Evolutionary conservation across 2,113 vertebrate genomes (phyloP).

Genomic region (Desmodus rotundus): DNA sequence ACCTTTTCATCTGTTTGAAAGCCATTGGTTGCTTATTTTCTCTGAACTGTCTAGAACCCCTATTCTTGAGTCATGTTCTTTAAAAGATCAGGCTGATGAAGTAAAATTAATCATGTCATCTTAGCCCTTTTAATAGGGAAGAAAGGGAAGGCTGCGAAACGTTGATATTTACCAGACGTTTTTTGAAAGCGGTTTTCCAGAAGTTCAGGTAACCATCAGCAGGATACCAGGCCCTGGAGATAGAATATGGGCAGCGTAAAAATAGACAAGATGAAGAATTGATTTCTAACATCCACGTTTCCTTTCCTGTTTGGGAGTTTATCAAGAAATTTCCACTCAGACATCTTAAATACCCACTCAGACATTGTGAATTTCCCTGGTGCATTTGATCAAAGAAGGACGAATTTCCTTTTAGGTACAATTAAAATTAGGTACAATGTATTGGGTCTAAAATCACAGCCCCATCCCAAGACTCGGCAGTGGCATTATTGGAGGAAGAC

Average conservation of each 20-base stretch:
- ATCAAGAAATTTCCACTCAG: not conserved
- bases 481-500: slow-evolving; percentile 2
- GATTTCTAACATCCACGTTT: not conserved
- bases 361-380: not conserved
- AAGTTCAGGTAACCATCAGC: not conserved
- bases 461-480: not conserved
- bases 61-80: not conserved
- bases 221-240: not conserved
- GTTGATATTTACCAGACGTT: not conserved
- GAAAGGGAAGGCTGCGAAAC: not conserved
- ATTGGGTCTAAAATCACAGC: not conserved
- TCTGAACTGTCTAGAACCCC: not conserved
- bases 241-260: not conserved
- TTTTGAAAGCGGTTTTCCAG: slow-evolving; percentile 19
- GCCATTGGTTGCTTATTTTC: not conserved
- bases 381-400: not conserved
- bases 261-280: not conserved
- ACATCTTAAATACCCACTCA: not conserved
- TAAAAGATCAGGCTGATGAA: not conserved
- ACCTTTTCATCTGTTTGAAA: not conserved
- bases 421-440: slow-evolving; percentile 17
- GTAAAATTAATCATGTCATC: not conserved
- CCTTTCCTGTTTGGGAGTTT: not conserved
- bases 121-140: not conserved
- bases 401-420: not conserved